Evolutionary conservation across 2,113 vertebrate species (phyloP).

Genomic region (Perca fluviatilis): DNA sequence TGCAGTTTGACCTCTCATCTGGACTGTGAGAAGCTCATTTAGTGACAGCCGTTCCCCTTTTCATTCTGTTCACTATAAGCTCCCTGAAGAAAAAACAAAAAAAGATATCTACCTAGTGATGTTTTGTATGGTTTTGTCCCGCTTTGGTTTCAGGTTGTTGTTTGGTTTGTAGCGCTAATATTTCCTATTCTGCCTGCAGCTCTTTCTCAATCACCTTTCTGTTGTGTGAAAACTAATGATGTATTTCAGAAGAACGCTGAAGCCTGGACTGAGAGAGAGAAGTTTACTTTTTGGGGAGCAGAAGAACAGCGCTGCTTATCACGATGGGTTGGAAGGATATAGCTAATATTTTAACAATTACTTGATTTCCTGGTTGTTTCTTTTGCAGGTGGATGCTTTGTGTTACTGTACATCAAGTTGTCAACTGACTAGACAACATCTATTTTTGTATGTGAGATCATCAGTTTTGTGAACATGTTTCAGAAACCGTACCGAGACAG

Average conservation of each 20-base stretch:
- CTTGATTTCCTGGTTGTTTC: constrained; percentile 67
- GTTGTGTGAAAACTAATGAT: constrained; percentile 61
- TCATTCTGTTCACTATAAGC: constrained; percentile 53
- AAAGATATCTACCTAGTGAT: constrained; percentile 72
- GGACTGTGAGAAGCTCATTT: constrained; percentile 68
- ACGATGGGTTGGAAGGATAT: constrained; percentile 67
- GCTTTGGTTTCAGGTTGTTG: constrained; percentile 76
- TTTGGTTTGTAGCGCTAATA: constrained; percentile 72
- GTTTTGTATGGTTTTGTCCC: constrained; percentile 75
- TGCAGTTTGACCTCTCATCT: constrained; percentile 78
- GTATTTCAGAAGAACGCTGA: constrained; percentile 49
- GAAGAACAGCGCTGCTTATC: constrained; percentile 52
- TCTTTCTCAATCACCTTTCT: constrained; percentile 66
- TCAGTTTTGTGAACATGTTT: constrained; percentile 79
- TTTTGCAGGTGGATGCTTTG: constrained; percentile 81
- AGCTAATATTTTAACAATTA: constrained; percentile 76
- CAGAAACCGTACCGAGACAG: constrained; percentile 61
- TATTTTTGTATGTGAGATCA: constrained; percentile 86
- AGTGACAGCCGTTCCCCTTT: constrained; percentile 51
- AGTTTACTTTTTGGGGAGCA: constrained; percentile 50
- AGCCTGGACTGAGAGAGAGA: constrained; percentile 38
- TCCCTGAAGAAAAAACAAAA: constrained; percentile 46
- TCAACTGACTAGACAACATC: constrained; percentile 83
- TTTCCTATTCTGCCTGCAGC: constrained; percentile 71
- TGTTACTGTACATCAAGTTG: constrained; percentile 82